A percentile compares a stretch with the other conserved stretches of the same genome.
These are phyloP conservation scores for Loxodonta africana DNA, from an alignment of 2,113 vertebrate genomes.

Conservation along the genomic window DNA sequence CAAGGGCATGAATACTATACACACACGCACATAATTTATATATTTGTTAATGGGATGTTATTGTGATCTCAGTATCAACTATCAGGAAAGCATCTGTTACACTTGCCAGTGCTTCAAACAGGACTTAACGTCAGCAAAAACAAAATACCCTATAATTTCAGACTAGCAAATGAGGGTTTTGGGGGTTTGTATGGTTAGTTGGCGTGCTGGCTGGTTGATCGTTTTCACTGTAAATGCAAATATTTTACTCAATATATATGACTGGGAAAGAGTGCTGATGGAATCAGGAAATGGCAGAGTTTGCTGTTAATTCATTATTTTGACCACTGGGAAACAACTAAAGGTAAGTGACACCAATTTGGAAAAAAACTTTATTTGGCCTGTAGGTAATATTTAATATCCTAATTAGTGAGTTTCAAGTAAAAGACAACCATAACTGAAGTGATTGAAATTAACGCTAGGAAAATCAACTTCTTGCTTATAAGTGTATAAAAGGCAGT, in stretches of 20 bases:
- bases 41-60: not conserved
- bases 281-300: not conserved
- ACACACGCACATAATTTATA: too few species aligned
- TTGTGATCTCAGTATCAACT: not conserved
- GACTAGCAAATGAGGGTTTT: not conserved
- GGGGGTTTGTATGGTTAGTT: not conserved
- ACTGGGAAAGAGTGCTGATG: not conserved
- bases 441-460: slow-evolving; percentile 1
- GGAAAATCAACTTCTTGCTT: slow-evolving; percentile 5
- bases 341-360: not conserved
- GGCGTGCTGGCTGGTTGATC: not conserved
- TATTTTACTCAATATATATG: not conserved
- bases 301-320: not conserved
- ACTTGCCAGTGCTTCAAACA: not conserved
- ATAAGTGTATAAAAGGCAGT: not conserved
- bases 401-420: slow-evolving; percentile 7
- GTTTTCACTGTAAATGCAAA: slow-evolving; percentile 6
- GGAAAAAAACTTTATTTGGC: not conserved
- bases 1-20: too few species aligned
- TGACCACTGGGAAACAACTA: not conserved
- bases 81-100: not conserved
- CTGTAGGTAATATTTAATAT: slow-evolving; percentile 9
- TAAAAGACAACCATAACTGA: not conserved
- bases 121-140: not conserved
- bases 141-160: slow-evolving; percentile 19